Conservation (phyloP, 2,797 vertebrate genomes). For the Hemibagrus guttatus region DNA sequence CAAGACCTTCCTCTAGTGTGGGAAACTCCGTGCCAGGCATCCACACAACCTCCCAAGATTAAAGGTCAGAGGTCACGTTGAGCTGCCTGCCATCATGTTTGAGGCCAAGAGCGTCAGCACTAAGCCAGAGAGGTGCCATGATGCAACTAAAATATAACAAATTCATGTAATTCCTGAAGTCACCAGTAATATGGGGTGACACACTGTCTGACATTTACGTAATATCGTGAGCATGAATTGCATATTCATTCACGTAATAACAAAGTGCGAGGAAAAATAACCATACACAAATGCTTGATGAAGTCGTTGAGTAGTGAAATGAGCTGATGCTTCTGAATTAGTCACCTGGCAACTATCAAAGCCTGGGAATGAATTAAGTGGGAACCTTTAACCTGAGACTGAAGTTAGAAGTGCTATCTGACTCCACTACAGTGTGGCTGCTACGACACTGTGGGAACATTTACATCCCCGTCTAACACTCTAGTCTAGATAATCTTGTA, state of each 20-base stretch:
- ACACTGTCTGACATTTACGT: background rate
- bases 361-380: slow-evolving; percentile 1
- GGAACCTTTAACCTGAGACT: slow-evolving; percentile 13
- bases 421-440: background rate
- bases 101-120: slow-evolving; percentile 10
- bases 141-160: slow-evolving; percentile 37
- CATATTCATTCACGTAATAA: background rate
- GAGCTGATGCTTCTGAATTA: background rate
- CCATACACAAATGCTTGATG: background rate
- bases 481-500: background rate
- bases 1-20: slow-evolving; percentile 41
- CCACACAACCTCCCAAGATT: slow-evolving; percentile 34
- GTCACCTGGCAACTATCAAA: background rate
- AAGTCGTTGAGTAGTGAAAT: background rate
- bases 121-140: background rate
- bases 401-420: slow-evolving; percentile 11
- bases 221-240: background rate
- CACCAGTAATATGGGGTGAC: background rate
- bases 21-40: slow-evolving; percentile 42
- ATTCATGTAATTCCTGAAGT: slow-evolving; percentile 2
- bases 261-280: background rate
- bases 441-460: background rate
- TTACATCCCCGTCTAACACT: background rate
- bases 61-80: slow-evolving; percentile 39
- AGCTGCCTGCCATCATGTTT: slow-evolving; percentile 13